These are phyloP conservation scores for Micronisus gabar DNA, from an alignment of 2,113 vertebrate species.

Conservation along the genomic window DNA sequence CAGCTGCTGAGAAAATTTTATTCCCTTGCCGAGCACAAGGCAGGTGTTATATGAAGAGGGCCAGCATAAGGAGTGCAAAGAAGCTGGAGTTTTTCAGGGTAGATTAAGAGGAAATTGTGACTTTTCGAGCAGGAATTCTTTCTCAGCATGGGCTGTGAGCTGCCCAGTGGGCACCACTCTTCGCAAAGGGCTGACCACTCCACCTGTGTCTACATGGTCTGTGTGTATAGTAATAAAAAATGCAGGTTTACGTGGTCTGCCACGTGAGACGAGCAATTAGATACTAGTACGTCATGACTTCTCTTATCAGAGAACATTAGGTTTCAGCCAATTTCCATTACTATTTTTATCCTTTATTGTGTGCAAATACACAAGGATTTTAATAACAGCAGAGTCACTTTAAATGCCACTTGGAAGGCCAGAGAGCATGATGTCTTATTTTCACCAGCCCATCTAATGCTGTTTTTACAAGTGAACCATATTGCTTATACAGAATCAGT, in stretches of 20 bases:
- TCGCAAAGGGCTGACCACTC: not conserved
- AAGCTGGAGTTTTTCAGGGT: not conserved
- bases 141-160: not conserved
- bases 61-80: not conserved
- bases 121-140: not conserved
- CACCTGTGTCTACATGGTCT: accelerated
- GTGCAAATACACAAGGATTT: constrained; percentile 25
- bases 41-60: accelerated
- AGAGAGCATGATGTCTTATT: not conserved
- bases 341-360: constrained; percentile 61
- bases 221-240: not conserved
- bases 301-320: constrained; percentile 40
- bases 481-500: not conserved
- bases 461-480: not conserved
- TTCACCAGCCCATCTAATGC: not conserved
- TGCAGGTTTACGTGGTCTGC: not conserved
- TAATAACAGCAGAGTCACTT: constrained; percentile 2
- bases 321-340: constrained; percentile 41
- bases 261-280: not conserved
- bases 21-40: not conserved
- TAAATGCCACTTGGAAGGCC: not conserved
- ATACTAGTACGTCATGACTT: not conserved
- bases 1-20: not conserved
- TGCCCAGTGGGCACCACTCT: accelerated
- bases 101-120: not conserved